These are phyloP conservation scores for Andrena fulva DNA, from an alignment of 2,888 invertebrate genomes.

Conservation along the genomic window DNA sequence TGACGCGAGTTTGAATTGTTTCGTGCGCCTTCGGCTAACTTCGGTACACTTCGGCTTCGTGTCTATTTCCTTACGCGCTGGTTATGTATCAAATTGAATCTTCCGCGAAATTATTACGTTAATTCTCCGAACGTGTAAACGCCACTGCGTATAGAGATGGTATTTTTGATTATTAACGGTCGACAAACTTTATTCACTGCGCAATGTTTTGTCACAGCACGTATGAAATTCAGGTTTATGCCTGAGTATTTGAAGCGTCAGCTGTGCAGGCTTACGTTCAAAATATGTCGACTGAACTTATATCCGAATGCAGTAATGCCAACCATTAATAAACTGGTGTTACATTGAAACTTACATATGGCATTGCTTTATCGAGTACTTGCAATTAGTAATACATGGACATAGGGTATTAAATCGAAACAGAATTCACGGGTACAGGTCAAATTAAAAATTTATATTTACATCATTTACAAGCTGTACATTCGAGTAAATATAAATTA, in stretches of 20 bases:
- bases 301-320: not conserved
- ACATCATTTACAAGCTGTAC: constrained; percentile 12
- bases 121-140: not conserved
- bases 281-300: not conserved
- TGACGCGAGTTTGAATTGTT: not conserved
- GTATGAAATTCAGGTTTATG: not conserved
- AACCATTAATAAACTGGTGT: not conserved
- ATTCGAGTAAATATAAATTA: constrained; percentile 7
- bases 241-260: not conserved
- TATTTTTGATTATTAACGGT: not conserved
- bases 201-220: not conserved
- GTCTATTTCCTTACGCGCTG: not conserved
- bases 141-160: too few species aligned
- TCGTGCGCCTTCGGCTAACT: not conserved
- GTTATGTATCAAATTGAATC: too few species aligned
- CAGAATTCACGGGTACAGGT: not conserved
- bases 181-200: not conserved
- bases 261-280: not conserved
- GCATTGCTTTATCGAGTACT: not conserved
- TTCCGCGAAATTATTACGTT: too few species aligned
- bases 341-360: not conserved
- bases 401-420: not conserved
- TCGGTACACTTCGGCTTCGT: not conserved
- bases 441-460: constrained; percentile 15
- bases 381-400: not conserved